Base-by-base conservation (phyloP, 2,888 invertebrate species). In the Nomada ferruginata region DNA sequence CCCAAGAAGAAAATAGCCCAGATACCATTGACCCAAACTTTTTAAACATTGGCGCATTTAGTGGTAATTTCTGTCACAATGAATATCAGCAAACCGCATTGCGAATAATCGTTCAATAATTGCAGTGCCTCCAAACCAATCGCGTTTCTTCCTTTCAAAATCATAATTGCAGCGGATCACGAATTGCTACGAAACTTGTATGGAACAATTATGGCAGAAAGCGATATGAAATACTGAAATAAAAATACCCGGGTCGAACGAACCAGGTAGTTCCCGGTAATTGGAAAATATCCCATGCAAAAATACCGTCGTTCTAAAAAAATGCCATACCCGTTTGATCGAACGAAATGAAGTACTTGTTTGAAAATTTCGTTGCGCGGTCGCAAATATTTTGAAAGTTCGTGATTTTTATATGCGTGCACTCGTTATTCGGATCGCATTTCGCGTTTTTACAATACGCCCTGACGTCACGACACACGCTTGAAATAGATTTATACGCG, bases 401-500 rank as follows among this genome's bases (percentile, higher is more conserved):
- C 36, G n/a, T 36, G 36, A n/a, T 11, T 66, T 52, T 53, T 47
- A n/a, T 53, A 53, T n/a, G 26, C 7, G 18, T 2, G 18, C 23
- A 20, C 55, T 36, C 61, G 36, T 53, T 64, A 23, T 47, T 26
- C 15, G 36, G 13, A 13, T 36, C 20, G 13, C 23, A 53, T 13
- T 69, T 26, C 47, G 26, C 26, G 23, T 50, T 69, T 57, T 69
- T 42, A 18, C 47, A 26, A 18, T 5, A n/a, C 18, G 18, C 55
- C 36, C 23, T 18, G 59, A 59, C 23, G 66, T 50, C 36, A 23
- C 13, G 36, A 2, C 9, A 13, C n/a, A 59, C 3, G 36, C n/a
- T n/a, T 44, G n/a, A 55, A 66, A 74, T 66, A 29, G 36, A 74
- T 76, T 42, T 52, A 50, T 10, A 26, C 59, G 76, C 57, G 26